Base-by-base conservation (phyloP, 2,113 vertebrate species). In the Hippocampus guttulatus region DNA sequence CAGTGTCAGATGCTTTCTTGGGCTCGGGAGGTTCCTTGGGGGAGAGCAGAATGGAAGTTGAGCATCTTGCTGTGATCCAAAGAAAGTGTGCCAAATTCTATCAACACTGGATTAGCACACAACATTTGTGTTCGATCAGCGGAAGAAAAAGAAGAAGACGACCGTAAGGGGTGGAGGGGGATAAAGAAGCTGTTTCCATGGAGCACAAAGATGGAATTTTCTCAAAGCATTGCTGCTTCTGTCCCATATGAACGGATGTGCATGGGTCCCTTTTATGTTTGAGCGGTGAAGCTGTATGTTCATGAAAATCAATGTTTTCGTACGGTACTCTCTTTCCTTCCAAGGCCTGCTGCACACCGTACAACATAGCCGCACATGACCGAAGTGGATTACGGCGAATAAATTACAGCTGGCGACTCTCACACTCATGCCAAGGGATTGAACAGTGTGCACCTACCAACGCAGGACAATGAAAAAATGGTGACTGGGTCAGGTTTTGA, bases 61-160 rank as follows among this genome's bases (percentile, higher is more conserved):
- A 90, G 90, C 87, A 91, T 92, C 91, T 92, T 80, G 90, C 92
- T 93, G 92, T 91, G 91, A 91, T 88, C 85, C 90, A 92, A 92
- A 92, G 90, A 92, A 92, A 91, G 87, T 92, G 91, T 93, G 91
- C 92, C 92, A 92, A 92, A 92, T 91, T 91, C 91, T 93, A 93
- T 93, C 91, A 93, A 92, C 92, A 90, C 87, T 90, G 91, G 91
- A 93, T 93, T 92, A 92, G 90, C 81, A 88, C 87, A 91, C 83
- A 84, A 91, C 91, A 92, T 89, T 92, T 89, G 91, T 88, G 89
- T 89, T 89, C 81, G 81, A 91, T 91, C 89, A 89, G 90, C 79
- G 70, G 86, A 78, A 76, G 64, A 25, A 43, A 47, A 14, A 30
- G 27, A 33, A 33, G 58, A 33, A 61, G 30, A 58, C 21, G 25